Base-by-base conservation (phyloP, 2,113 vertebrate species). In the Ursus arctos region DNA sequence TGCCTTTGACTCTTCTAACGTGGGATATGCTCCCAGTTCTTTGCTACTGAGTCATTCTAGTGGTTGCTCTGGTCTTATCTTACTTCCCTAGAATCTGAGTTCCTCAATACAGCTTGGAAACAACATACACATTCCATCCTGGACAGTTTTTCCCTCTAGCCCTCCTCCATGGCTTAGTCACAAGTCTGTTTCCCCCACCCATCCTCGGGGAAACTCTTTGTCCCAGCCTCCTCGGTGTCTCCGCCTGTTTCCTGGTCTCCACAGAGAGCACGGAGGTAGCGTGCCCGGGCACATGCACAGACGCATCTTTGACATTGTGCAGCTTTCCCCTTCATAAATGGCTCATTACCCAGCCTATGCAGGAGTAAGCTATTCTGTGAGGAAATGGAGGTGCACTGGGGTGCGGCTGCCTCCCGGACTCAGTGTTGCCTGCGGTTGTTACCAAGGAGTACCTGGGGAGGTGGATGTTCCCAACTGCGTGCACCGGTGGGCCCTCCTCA, bases 91-190 rank as follows among this genome's bases (percentile, higher is more conserved):
- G 91, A 94, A 82, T 43, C 57, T 28, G 53, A 95, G 47, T 31
- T 88, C 9, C 83, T 88, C 49, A 65, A 40, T 55, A 74, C 21
- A 40, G n/a, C 31, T 10, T 49, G 33, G 84, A 76, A 94, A 93
- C 3, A 43, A 74, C 13, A 67, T 51, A 65, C 49, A 76, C 43
- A 47, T 26, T 47, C 9, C 31, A 19, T 69, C 13, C 15, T 16
- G 7, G 9, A 31, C 4, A 19, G 19, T n/a, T 67, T 91, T 69
- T 86, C 65, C 80, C 76, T 77, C 63, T 15, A 80, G 16, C 12
- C 7, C 31, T 36, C 67, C 36, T 61, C 16, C 5, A 4, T 16
- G 53, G 24, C 28, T 87, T n/a, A 81, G 22, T 24, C 12, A 61
- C 79, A 74, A 19, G 13, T 86, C 40, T 4, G 0, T 61, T 72